Base-by-base conservation (phyloP, 2,797 vertebrate species). In the Todus mexicanus region DNA sequence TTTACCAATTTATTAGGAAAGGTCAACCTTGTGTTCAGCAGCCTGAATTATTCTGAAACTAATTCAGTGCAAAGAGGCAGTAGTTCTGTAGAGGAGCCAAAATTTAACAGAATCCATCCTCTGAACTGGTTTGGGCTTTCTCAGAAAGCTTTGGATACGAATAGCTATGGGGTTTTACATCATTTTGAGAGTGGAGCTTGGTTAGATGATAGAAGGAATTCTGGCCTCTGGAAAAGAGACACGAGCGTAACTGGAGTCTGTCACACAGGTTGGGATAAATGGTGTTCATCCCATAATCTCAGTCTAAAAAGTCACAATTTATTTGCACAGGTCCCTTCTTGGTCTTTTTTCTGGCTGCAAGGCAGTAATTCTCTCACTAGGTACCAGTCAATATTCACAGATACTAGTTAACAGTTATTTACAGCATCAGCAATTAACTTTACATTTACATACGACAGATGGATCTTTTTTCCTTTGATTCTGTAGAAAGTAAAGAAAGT, bases 401-500 rank as follows among this genome's bases (percentile, higher is more conserved):
- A 12, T 12, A 33, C 47, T 20, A 26, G 50, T 16, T 37, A 66
- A 53, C 18, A n/a, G 29, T 53, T 74, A 69, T n/a, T n/a, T n/a
- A n/a, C n/a, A n/a, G n/a, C n/a, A n/a, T n/a, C n/a, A n/a, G n/a
- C n/a, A 4, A 8, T 76, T 38, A 18, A 4, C 57, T 19, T 33
- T 35, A 59, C 13, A 10, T 45, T 25, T 37, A 19, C 3, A 4
- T 20, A 45, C 45, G 37, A 15, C 35, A n/a, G 54, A 75, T 3
- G 1, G 25, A 45, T 71, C 20, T 91, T 64, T 31, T 23, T 57
- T 33, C 18, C 33, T 40, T 95, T 89, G 15, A 7, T 93, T 26
- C 66, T 88, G 5, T 85, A 99, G 99, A 98, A 98, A 76, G 99
- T 99, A 14, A 99, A 98, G 97, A 99, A 98, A 93, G 99, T 99